These are phyloP conservation scores for Peribatodes rhomboidaria DNA, from an alignment of 2,888 invertebrate species.

Conservation along the genomic window DNA sequence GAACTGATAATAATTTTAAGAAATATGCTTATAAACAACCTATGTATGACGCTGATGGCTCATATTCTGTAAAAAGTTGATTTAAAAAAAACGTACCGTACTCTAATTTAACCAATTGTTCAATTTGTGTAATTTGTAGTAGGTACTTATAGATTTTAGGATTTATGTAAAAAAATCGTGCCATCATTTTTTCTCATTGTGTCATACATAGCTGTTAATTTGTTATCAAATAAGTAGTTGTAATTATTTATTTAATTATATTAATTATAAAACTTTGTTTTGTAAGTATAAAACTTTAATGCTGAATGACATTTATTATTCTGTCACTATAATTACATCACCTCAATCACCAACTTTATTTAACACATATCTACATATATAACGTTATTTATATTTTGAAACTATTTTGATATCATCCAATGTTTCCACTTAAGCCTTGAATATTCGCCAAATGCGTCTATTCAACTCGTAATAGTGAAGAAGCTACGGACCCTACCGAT, in stretches of 20 bases:
- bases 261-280: not conserved
- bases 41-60: conserved; percentile 77
- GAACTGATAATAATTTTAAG: conserved; percentile 18
- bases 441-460: no score
- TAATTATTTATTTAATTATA: not conserved
- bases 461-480: no score
- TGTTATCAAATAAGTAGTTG: not conserved
- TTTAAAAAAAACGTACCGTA: not conserved
- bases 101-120: not conserved
- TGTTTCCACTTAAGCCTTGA: no score
- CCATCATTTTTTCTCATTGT: not conserved
- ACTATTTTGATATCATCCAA: no score
- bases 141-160: no score
- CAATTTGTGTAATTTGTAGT: not conserved
- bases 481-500: no score
- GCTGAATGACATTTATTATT: no score
- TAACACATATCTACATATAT: no score
- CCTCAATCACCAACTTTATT: no score
- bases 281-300: no score
- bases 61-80: conserved; percentile 67
- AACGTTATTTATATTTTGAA: no score
- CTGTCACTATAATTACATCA: no score
- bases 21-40: conserved; percentile 51
- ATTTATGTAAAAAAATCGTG: not conserved
- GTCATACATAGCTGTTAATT: not conserved